Percentiles rank a stretch among this genome's conserved stretches.
These are phyloP conservation scores for Drosophila gaucha DNA, from an alignment of 2,888 invertebrate species.

Conservation along the genomic window DNA sequence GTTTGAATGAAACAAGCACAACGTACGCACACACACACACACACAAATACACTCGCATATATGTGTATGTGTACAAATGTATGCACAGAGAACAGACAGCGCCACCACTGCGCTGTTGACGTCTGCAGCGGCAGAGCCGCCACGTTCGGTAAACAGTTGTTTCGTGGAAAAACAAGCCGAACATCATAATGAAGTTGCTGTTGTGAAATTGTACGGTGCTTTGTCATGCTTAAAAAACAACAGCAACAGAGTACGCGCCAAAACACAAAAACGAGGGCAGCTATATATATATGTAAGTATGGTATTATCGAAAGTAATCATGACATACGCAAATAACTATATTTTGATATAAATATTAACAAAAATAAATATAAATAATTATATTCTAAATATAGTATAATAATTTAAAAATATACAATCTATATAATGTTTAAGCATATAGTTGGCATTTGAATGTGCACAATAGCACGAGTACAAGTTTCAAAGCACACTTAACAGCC, in stretches of 20 bases:
- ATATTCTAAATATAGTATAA: neutral
- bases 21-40: slow-evolving; percentile 30
- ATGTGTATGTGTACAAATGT: neutral
- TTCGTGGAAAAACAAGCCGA: slow-evolving; percentile 78
- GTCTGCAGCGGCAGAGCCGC: slow-evolving; percentile 58
- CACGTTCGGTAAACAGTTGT: slow-evolving; percentile 77
- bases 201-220: slow-evolving; percentile 81
- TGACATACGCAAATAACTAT: neutral
- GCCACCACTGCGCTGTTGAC: slow-evolving; percentile 46
- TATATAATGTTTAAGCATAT: neutral
- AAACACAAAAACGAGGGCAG: slow-evolving; percentile 67
- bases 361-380: neutral
- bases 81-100: slow-evolving; percentile 48
- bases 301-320: neutral
- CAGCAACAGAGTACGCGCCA: slow-evolving; percentile 66
- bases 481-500: slow-evolving; percentile 20
- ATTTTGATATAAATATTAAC: neutral
- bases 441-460: neutral
- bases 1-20: slow-evolving; percentile 70
- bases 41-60: neutral
- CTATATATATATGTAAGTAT: neutral
- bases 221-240: slow-evolving; percentile 75
- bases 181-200: slow-evolving; percentile 80
- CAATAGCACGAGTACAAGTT: neutral
- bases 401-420: neutral